Conservation (phyloP, 2,797 vertebrate genomes). For the Eulemur coronatus region DNA sequence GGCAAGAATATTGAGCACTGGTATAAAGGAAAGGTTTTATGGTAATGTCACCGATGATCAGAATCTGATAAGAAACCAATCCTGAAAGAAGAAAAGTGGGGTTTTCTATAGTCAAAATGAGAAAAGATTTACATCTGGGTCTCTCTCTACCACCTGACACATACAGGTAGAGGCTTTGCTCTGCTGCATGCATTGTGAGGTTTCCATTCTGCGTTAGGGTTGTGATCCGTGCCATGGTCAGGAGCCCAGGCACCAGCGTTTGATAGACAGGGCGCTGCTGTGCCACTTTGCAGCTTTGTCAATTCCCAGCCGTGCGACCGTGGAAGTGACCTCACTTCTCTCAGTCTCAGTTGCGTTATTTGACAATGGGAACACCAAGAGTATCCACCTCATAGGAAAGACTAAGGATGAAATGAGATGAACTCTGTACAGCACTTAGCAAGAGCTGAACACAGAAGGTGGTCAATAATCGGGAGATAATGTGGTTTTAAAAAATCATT, state of each 20-base stretch:
- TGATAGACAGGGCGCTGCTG: not conserved
- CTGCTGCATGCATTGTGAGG: too few species aligned
- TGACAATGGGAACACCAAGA: not conserved
- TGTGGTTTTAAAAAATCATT: not conserved
- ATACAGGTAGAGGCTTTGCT: not conserved
- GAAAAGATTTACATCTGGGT: not conserved
- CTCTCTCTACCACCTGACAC: not conserved
- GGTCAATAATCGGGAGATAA: not conserved
- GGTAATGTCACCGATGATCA: not conserved
- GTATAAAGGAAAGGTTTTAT: not conserved
- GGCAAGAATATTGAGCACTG: not conserved
- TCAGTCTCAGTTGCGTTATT: not conserved
- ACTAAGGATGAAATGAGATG: not conserved
- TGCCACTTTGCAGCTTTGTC: not conserved
- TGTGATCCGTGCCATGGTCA: accelerated
- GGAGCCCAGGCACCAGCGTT: not conserved
- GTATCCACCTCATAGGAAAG: not conserved
- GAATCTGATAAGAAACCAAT: not conserved
- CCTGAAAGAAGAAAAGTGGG: not conserved
- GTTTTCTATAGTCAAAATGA: not conserved
- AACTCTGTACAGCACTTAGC: not conserved
- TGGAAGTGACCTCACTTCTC: not conserved
- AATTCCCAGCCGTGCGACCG: not conserved
- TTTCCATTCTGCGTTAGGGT: not conserved
- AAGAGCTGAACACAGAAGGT: not conserved